phyloP scores from a whole-genome alignment of 1,140 invertebrate genomes.

The Pomacea maculata region DNA sequence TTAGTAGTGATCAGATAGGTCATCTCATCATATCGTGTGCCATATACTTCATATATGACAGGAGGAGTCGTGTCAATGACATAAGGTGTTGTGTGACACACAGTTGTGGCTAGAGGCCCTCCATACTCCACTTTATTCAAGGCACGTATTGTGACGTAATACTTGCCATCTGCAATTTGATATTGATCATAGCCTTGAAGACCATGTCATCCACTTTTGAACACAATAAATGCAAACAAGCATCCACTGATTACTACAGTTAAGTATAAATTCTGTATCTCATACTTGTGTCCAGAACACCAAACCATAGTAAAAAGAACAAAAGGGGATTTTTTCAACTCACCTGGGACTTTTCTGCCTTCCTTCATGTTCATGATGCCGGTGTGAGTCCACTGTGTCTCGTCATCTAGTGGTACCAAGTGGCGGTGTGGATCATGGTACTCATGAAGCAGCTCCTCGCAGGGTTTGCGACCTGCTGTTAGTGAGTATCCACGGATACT shows the following conservation, averaged over 20 bases:
- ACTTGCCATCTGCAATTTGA: slow-evolving; percentile 42
- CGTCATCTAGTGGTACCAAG: slow-evolving; percentile 32
- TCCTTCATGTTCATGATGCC: slow-evolving; percentile 28
- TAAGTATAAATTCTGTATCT: neutral
- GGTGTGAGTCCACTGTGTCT: slow-evolving; percentile 44
- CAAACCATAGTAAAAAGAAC: neutral
- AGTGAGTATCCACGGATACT: slow-evolving; percentile 47
- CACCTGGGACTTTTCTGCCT: slow-evolving; percentile 14
- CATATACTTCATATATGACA: slow-evolving; percentile 38
- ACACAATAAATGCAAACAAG: neutral
- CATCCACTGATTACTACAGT: neutral
- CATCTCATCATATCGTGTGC: slow-evolving; percentile 48
- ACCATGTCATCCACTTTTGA: too few relatives aligned
- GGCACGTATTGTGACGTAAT: slow-evolving; percentile 45
- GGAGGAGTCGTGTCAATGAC: slow-evolving; percentile 44
- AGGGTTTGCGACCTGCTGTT: slow-evolving; percentile 33
- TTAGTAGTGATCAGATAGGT: slow-evolving; percentile 24
- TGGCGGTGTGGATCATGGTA: slow-evolving; percentile 48
- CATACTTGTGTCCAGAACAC: neutral
- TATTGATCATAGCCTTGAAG: neutral
- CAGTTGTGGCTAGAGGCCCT: slow-evolving; percentile 38
- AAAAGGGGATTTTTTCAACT: neutral
- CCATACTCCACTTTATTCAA: slow-evolving; percentile 49
- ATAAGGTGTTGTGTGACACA: slow-evolving; percentile 47
- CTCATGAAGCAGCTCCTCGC: slow-evolving; percentile 39